phyloP scores from a whole-genome alignment of 2,113 vertebrate species.

The Triplophysa siluroides region DNA sequence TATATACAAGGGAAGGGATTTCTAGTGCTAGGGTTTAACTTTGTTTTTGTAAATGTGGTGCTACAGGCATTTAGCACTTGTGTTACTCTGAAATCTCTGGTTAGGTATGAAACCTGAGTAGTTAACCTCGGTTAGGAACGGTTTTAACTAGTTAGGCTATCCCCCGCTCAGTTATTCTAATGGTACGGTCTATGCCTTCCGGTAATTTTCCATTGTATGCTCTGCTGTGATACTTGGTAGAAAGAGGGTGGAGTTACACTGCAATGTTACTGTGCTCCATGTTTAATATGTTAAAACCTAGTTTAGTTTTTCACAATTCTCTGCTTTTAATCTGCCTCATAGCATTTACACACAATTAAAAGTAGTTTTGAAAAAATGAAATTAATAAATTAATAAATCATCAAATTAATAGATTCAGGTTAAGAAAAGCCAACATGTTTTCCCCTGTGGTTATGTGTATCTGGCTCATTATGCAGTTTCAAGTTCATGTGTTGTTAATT shows the following conservation, averaged over 20 bases:
- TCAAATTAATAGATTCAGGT: background rate
- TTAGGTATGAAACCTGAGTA: background rate
- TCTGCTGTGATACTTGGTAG: conserved; percentile 49
- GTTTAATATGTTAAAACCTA: background rate
- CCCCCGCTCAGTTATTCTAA: conserved; percentile 55
- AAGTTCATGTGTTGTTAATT: background rate
- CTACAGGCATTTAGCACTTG: no score
- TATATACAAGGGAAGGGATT: no score
- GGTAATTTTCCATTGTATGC: conserved; percentile 59
- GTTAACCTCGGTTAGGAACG: background rate
- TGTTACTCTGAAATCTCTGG: background rate
- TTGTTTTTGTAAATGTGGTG: no score
- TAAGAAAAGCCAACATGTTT: background rate
- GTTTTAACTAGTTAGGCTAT: background rate
- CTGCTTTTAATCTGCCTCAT: background rate
- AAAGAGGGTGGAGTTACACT: conserved; percentile 60
- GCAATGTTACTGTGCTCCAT: conserved; percentile 4
- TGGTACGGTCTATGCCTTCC: conserved; percentile 65
- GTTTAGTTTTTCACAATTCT: background rate
- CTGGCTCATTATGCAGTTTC: background rate
- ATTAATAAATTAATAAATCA: background rate
- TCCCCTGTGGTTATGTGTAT: background rate
- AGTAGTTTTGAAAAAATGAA: background rate
- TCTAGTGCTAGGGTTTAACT: no score
- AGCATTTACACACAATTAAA: background rate